These are phyloP conservation scores for Pandemis corylana DNA, from an alignment of 2,888 invertebrate genomes.

Conservation along the genomic window DNA sequence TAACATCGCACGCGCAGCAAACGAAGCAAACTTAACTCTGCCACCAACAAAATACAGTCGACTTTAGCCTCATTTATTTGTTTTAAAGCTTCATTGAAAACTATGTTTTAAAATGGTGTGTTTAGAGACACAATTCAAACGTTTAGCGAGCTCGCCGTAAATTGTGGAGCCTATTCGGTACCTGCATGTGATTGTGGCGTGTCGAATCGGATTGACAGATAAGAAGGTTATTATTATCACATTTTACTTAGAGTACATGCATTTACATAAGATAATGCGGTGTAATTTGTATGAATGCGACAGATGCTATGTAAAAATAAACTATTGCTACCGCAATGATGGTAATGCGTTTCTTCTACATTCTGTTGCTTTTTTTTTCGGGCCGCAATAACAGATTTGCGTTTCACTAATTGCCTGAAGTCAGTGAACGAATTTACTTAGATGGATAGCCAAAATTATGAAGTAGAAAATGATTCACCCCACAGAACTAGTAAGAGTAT, in stretches of 20 bases:
- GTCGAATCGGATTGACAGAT: conserved; percentile 81
- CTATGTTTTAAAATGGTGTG: conserved; percentile 53
- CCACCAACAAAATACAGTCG: conserved; percentile 40
- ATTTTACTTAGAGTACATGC: conserved; percentile 74
- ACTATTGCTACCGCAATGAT: conserved; percentile 32
- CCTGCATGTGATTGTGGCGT: conserved; percentile 75
- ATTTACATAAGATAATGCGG: conserved; percentile 68
- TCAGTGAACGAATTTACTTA: background rate
- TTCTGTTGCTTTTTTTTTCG: conserved; percentile 1
- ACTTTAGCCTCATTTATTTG: conserved; percentile 43
- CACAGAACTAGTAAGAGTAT: no score
- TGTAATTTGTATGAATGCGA: conserved; percentile 63
- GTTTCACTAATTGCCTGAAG: background rate
- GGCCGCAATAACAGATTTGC: background rate
- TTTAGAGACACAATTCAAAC: conserved; percentile 57
- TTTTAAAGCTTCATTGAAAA: conserved; percentile 52
- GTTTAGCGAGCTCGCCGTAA: conserved; percentile 47
- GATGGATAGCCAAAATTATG: background rate
- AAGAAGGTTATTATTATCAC: conserved; percentile 83
- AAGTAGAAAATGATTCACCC: no score
- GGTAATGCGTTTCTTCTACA: conserved; percentile 17
- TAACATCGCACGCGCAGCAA: conserved; percentile 46
- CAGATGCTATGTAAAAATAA: conserved; percentile 38
- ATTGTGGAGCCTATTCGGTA: conserved; percentile 60
- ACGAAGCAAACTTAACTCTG: conserved; percentile 56